These are phyloP conservation scores for Elgaria multicarinata DNA, from an alignment of 2,113 vertebrate genomes.

Conservation along the genomic window DNA sequence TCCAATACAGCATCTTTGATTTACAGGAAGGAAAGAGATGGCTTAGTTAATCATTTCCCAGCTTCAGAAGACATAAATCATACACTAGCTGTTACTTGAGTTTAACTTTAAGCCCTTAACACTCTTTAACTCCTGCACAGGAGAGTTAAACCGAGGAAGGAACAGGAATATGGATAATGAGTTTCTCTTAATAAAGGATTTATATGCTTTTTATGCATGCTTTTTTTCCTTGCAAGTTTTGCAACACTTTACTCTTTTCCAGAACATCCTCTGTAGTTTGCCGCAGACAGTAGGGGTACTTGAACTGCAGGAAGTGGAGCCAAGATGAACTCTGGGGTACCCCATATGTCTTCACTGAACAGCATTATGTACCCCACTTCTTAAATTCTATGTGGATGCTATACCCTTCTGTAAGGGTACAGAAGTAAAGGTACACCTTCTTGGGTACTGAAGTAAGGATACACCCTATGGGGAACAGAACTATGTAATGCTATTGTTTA, in stretches of 20 bases:
- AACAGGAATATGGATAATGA: neutral
- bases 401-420: neutral
- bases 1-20: conserved; percentile 57
- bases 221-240: neutral
- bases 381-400: neutral
- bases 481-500: neutral
- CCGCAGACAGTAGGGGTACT: neutral
- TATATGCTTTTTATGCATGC: neutral
- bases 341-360: neutral
- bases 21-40: conserved; percentile 56
- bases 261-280: neutral
- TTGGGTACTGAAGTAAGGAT: no score
- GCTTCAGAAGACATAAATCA: neutral
- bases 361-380: neutral
- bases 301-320: neutral
- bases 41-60: neutral
- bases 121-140: neutral
- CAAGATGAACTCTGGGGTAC: neutral
- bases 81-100: neutral
- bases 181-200: neutral
- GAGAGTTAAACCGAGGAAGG: neutral
- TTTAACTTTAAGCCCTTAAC: neutral
- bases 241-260: neutral
- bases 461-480: no score
- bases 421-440: no score